These are phyloP conservation scores for Calameuta pallipes DNA, from an alignment of 2,888 invertebrate genomes.

Conservation along the genomic window DNA sequence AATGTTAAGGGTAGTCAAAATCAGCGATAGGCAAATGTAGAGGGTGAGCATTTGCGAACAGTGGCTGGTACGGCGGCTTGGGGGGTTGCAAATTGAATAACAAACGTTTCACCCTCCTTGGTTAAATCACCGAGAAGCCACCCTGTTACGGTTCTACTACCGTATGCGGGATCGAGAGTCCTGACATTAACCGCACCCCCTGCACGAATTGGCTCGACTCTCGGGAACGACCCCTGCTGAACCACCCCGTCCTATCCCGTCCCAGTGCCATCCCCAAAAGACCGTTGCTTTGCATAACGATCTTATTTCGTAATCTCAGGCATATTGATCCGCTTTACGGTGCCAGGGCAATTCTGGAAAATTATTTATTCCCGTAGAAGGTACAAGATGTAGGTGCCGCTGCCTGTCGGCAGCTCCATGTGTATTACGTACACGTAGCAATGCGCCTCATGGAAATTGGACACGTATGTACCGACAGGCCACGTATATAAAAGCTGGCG, in stretches of 20 bases:
- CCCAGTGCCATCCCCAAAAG: constrained; percentile 26
- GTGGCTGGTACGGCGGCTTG: constrained; percentile 44
- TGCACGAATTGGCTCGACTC: constrained; percentile 41
- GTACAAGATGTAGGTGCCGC: background rate
- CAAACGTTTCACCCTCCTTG: constrained; percentile 60
- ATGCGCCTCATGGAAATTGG: background rate
- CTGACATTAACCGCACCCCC: constrained; percentile 60
- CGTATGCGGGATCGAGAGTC: constrained; percentile 24
- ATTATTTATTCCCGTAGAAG: constrained; percentile 36
- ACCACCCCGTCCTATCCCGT: constrained; percentile 21
- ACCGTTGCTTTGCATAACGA: constrained; percentile 61
- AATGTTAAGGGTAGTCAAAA: background rate
- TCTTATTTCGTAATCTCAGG: constrained; percentile 60
- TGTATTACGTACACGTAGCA: background rate
- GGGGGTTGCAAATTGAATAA: constrained; percentile 61
- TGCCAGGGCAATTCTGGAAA: constrained; percentile 28
- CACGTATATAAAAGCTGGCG: background rate
- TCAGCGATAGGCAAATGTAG: background rate
- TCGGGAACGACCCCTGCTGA: constrained; percentile 21
- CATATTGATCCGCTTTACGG: constrained; percentile 59
- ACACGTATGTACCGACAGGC: background rate
- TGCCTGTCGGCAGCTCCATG: background rate
- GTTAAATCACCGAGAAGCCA: constrained; percentile 59
- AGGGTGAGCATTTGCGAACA: constrained; percentile 36
- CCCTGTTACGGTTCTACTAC: constrained; percentile 37